These are phyloP conservation scores for Volucella inflata DNA, from an alignment of 2,888 invertebrate genomes.

Conservation along the genomic window DNA sequence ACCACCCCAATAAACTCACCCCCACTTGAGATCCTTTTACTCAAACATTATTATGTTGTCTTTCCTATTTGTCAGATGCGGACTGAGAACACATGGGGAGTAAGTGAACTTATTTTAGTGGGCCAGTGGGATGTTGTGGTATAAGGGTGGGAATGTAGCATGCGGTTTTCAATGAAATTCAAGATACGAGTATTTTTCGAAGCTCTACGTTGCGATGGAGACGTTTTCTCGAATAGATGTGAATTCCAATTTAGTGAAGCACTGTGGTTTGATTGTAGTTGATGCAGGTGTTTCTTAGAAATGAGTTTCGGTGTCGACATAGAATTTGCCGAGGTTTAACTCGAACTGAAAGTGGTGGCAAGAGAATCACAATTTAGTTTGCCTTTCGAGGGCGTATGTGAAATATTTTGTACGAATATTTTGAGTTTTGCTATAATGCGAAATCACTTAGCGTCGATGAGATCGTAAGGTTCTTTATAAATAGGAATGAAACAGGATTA, in stretches of 20 bases:
- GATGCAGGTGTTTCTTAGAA: constrained; percentile 1
- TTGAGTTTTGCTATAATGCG: not conserved
- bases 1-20: not conserved
- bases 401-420: not conserved
- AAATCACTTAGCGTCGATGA: not conserved
- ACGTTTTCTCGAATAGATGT: constrained; percentile 2
- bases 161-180: constrained; percentile 20
- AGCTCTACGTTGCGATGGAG: not conserved
- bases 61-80: constrained; percentile 45
- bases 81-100: constrained; percentile 23
- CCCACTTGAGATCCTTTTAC: not conserved
- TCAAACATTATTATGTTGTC: constrained; percentile 17
- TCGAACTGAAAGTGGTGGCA: no score
- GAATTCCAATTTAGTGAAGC: constrained; percentile 23
- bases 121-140: not conserved
- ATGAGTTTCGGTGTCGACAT: not conserved
- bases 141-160: not conserved
- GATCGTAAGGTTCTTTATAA: no score
- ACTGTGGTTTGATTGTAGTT: constrained; percentile 18
- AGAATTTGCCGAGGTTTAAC: no score
- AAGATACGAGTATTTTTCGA: not conserved
- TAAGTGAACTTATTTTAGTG: constrained; percentile 24
- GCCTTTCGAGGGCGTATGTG: not conserved
- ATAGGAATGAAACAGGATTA: no score
- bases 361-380: no score